Conservation (phyloP, 2,797 vertebrate genomes). For the Sitta carolinensis region DNA sequence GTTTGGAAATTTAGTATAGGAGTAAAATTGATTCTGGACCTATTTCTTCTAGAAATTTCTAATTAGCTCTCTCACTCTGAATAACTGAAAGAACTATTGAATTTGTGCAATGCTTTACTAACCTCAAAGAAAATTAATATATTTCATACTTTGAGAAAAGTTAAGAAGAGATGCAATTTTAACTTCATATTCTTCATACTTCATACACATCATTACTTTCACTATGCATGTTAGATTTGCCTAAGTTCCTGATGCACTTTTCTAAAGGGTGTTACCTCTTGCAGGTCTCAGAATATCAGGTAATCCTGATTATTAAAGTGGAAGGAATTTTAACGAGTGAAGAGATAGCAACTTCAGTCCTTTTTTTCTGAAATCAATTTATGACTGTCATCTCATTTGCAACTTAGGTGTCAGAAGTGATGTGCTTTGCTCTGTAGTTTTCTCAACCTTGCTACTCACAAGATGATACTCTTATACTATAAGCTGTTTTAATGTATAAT, state of each 20-base stretch:
- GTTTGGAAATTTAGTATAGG: background rate
- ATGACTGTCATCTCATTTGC: constrained; percentile 43
- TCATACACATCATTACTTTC: background rate
- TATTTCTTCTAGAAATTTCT: background rate
- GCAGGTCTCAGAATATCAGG: background rate
- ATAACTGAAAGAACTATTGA: background rate
- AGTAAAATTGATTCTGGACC: background rate
- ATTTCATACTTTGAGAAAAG: background rate
- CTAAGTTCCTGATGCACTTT: background rate
- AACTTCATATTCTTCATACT: background rate
- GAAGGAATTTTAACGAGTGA: constrained; percentile 22
- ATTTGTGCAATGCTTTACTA: background rate
- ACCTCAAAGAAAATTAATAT: background rate
- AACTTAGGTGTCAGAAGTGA: constrained; percentile 45
- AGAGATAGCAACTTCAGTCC: background rate
- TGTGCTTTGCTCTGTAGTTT: constrained; percentile 45
- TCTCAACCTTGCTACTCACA: constrained; percentile 32
- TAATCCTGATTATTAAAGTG: constrained; percentile 53
- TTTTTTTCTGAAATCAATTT: constrained; percentile 44
- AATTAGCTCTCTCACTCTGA: background rate
- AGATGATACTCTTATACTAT: constrained; percentile 50
- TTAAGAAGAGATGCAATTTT: background rate
- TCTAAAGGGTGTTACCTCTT: background rate
- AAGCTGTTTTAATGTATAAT: constrained; percentile 67
- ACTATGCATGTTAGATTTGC: background rate